Conservation (phyloP, 2,888 invertebrate species). For the Xanthorhoe designata region DNA sequence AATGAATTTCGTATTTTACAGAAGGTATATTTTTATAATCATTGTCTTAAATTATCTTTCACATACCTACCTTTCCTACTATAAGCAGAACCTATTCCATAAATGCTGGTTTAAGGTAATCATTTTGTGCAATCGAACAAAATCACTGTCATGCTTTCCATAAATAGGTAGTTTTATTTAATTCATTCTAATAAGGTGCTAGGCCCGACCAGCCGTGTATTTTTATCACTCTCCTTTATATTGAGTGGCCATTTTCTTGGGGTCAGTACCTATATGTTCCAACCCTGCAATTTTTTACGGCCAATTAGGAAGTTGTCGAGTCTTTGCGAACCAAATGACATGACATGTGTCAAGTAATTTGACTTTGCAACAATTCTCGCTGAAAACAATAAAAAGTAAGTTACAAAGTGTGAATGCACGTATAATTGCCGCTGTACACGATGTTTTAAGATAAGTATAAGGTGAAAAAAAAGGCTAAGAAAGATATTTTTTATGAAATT, state of each 20-base stretch:
- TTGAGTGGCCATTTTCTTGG: neutral
- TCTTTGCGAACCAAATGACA: slow-evolving; percentile 54
- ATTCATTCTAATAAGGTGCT: neutral
- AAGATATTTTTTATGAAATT: no score
- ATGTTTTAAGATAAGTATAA: neutral
- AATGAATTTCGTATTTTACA: no score
- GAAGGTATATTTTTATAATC: no score
- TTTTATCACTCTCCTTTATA: neutral
- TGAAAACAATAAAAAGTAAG: slow-evolving; percentile 38
- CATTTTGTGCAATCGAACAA: neutral
- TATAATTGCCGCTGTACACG: neutral
- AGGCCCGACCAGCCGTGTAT: neutral
- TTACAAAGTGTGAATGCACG: slow-evolving; percentile 22
- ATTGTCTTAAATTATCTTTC: no score
- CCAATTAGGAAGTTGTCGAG: slow-evolving; percentile 69
- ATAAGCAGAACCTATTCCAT: no score
- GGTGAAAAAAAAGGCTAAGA: no score
- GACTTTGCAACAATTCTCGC: slow-evolving; percentile 10
- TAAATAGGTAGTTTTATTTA: neutral
- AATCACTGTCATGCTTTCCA: neutral
- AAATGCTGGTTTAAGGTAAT: no score
- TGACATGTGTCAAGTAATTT: slow-evolving; percentile 17
- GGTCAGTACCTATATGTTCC: slow-evolving; percentile 5
- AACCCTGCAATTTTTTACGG: slow-evolving; percentile 50
- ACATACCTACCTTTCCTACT: no score